Percentiles rank a stretch among this genome's conserved stretches.
Conservation (phyloP, 2,797 vertebrate genomes). For the Scolopax rusticola region DNA sequence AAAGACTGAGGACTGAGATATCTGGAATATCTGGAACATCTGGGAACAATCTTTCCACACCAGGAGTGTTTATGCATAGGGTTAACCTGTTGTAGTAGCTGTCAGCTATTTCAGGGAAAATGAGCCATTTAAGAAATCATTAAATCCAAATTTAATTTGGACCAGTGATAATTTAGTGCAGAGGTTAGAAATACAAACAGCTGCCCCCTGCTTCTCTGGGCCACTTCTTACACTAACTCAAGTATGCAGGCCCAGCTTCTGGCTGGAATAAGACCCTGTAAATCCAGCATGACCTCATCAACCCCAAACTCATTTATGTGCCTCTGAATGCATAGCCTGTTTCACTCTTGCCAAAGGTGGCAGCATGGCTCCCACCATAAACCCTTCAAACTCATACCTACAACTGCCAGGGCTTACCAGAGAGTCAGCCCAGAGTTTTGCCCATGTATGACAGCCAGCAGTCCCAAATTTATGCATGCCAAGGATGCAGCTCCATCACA, state of each 20-base stretch:
- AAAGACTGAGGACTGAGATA: neutral
- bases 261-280: neutral
- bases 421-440: neutral
- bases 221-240: neutral
- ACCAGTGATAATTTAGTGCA: neutral
- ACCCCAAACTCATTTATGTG: neutral
- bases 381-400: neutral
- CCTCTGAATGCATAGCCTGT: neutral
- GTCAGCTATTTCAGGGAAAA: neutral
- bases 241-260: neutral
- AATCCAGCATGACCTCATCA: neutral
- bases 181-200: neutral
- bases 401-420: neutral
- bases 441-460: neutral
- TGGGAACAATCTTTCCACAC: neutral
- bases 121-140: neutral
- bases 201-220: neutral
- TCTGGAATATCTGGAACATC: neutral
- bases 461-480: accelerated
- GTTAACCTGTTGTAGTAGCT: neutral
- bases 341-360: neutral
- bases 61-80: neutral
- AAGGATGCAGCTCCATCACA: neutral
- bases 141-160: neutral
- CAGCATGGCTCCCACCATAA: neutral